A percentile compares a stretch with the other conserved stretches of the same genome.
Conservation (phyloP, 2,888 invertebrate genomes). For the Acleris cristana region DNA sequence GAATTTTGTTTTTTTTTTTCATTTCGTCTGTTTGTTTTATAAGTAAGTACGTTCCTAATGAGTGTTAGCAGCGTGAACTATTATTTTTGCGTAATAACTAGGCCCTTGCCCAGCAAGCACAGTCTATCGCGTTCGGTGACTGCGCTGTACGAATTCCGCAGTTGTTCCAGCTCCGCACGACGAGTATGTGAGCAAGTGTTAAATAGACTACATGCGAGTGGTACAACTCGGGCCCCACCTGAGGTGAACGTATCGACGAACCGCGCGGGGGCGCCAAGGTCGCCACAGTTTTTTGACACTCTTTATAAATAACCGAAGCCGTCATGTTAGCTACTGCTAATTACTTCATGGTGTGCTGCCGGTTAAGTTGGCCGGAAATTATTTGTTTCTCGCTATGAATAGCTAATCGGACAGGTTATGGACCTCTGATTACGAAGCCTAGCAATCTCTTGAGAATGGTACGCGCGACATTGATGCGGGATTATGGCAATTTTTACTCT, state of each 20-base stretch:
- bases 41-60: too few relatives aligned
- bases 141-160: slow-evolving; percentile 9
- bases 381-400: slow-evolving; percentile 74
- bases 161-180: slow-evolving; percentile 3
- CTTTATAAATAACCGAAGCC: slow-evolving; percentile 72
- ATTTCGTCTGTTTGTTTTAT: too few relatives aligned
- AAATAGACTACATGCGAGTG: slow-evolving; percentile 32
- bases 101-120: too few relatives aligned
- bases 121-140: neutral
- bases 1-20: too few relatives aligned
- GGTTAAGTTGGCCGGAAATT: slow-evolving; percentile 71
- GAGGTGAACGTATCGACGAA: slow-evolving; percentile 78
- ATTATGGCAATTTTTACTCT: neutral
- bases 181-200: slow-evolving; percentile 9
- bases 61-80: too few relatives aligned
- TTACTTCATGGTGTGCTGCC: slow-evolving; percentile 62
- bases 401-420: slow-evolving; percentile 67
- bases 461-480: neutral
- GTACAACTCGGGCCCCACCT: slow-evolving; percentile 68
- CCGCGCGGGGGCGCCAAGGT: slow-evolving; percentile 82
- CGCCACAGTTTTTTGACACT: slow-evolving; percentile 81
- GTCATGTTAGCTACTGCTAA: slow-evolving; percentile 56
- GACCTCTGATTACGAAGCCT: slow-evolving; percentile 54
- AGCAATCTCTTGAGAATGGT: slow-evolving; percentile 17
- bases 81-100: too few relatives aligned